Evolutionary conservation across 2,797 vertebrate genomes (phyloP).

Genomic region (Aeoliscus strigatus): DNA sequence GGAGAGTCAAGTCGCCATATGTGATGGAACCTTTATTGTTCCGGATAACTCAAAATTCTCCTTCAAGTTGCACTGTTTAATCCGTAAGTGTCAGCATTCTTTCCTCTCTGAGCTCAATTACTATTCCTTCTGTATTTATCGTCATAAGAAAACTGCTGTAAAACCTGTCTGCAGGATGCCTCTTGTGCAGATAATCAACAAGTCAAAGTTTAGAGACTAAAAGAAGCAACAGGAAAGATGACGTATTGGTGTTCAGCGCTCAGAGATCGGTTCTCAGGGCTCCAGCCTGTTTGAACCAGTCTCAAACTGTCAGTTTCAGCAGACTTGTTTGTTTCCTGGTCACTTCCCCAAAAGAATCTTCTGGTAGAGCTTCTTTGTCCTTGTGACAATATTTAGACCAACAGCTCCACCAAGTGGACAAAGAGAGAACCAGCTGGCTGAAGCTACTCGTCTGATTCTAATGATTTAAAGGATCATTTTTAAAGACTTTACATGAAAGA

Average conservation of each 20-base stretch:
- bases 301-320: conserved; percentile 7
- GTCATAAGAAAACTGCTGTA: too few relatives aligned
- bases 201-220: too few relatives aligned
- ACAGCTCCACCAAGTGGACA: conserved; percentile 55
- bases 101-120: too few relatives aligned
- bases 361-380: not conserved
- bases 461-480: too few relatives aligned
- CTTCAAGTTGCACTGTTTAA: conserved; percentile 87
- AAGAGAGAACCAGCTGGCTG: not conserved
- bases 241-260: too few relatives aligned
- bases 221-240: too few relatives aligned
- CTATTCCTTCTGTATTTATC: too few relatives aligned
- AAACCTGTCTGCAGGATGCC: too few relatives aligned
- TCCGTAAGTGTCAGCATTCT: conserved; percentile 89
- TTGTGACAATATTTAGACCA: conserved; percentile 1
- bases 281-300: conserved; percentile 40
- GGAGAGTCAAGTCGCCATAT: conserved; percentile 99
- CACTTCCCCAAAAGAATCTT: conserved; percentile 20
- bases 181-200: too few relatives aligned
- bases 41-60: conserved; percentile 94
- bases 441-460: too few relatives aligned
- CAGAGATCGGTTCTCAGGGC: too few relatives aligned
- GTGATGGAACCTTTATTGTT: conserved; percentile 92
- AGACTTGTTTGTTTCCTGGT: conserved; percentile 6
- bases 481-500: too few relatives aligned